Evolutionary conservation across 2,888 invertebrate genomes (phyloP).

Genomic region (Dusona sp.): DNA sequence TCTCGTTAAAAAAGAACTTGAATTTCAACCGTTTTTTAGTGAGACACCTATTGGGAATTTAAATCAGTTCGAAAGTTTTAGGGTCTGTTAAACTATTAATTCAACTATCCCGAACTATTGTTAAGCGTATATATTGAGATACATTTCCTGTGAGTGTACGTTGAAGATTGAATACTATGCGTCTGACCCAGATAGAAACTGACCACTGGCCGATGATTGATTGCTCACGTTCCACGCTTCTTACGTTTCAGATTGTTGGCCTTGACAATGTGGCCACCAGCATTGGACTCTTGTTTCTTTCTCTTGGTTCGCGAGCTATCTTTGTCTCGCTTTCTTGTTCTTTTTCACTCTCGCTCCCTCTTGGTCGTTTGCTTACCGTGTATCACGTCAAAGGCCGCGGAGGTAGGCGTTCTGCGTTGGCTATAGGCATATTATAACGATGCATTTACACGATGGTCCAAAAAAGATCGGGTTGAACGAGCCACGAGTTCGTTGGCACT

Average conservation of each 20-base stretch:
- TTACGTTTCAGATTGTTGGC: slow-evolving; percentile 72
- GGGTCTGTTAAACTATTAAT: not conserved
- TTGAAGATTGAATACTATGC: not conserved
- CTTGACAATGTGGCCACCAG: slow-evolving; percentile 80
- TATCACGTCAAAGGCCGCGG: slow-evolving; percentile 71
- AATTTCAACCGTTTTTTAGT: not conserved
- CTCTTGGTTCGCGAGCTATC: slow-evolving; percentile 34
- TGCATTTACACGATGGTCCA: slow-evolving; percentile 43
- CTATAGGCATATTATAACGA: slow-evolving; percentile 34
- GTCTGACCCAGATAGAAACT: slow-evolving; percentile 67
- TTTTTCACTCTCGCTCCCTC: slow-evolving; percentile 61
- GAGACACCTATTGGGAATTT: not conserved
- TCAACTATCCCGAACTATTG: not conserved
- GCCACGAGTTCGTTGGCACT: slow-evolving; percentile 81
- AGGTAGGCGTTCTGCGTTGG: slow-evolving; percentile 51
- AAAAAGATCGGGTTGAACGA: slow-evolving; percentile 54
- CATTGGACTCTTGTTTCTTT: slow-evolving; percentile 63
- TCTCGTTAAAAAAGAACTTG: not conserved
- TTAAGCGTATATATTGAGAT: not conserved
- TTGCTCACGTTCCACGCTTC: slow-evolving; percentile 63
- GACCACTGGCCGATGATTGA: slow-evolving; percentile 67
- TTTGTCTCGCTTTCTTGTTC: slow-evolving; percentile 61
- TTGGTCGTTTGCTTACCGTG: slow-evolving; percentile 59
- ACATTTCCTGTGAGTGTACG: slow-evolving; percentile 8
- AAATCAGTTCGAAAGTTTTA: not conserved